These are phyloP conservation scores for Catostylus mosaicus DNA, from an alignment of 30 jellyfish, hydroid and myxozoan genomes.

Conservation along the genomic window DNA sequence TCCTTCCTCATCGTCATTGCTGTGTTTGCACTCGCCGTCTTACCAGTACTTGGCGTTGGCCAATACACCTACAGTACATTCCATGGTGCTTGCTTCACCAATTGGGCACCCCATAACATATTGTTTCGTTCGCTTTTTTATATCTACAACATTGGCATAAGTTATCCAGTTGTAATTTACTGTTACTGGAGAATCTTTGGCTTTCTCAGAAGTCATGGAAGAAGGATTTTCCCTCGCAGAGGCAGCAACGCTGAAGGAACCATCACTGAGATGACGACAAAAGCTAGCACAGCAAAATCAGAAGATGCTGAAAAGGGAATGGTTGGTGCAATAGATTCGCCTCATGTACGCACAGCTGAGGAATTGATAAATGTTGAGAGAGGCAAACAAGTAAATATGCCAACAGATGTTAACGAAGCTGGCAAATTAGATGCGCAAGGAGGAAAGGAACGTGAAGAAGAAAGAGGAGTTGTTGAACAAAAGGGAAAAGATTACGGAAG, in stretches of 20 bases:
- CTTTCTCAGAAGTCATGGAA: slow-evolving; percentile 45
- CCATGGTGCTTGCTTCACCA: slow-evolving; percentile 87
- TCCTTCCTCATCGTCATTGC: slow-evolving; percentile 1
- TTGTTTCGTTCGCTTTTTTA: slow-evolving; percentile 71
- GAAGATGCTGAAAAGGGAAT: not conserved
- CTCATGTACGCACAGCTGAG: not conserved
- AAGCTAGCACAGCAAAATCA: not conserved
- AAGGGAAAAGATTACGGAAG: too few relatives aligned
- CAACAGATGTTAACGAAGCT: not conserved
- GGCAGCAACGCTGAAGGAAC: too few relatives aligned
- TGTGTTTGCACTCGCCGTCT: slow-evolving; percentile 40
- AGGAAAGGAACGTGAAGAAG: too few relatives aligned
- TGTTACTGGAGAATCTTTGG: slow-evolving; percentile 46
- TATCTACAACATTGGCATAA: slow-evolving; percentile 38
- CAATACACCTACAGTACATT: slow-evolving; percentile 53
- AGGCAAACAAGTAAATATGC: not conserved
- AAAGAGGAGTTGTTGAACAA: too few relatives aligned
- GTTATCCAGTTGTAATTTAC: slow-evolving; percentile 52
- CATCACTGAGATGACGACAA: not conserved
- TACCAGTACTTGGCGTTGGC: slow-evolving; percentile 81
- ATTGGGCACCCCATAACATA: slow-evolving; percentile 62
- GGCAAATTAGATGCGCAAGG: not conserved
- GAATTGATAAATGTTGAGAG: not conserved
- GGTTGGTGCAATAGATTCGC: not conserved
- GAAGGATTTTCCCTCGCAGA: slow-evolving; percentile 3